These are phyloP conservation scores for Condylura cristata DNA, from an alignment of 2,113 vertebrate genomes.

Conservation along the genomic window DNA sequence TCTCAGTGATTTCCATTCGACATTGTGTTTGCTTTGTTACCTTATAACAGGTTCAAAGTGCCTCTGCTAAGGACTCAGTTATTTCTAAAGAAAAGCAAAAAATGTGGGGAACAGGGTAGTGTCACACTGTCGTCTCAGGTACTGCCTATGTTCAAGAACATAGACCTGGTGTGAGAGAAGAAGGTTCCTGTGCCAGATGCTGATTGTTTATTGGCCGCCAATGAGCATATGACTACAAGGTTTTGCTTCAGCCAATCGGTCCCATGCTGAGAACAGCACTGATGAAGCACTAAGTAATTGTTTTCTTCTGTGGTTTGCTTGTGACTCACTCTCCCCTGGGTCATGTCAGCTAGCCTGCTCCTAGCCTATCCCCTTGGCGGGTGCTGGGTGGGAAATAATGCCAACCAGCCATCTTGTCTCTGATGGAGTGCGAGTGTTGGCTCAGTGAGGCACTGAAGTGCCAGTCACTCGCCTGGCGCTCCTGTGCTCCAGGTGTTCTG, in stretches of 20 bases:
- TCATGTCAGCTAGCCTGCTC: not conserved
- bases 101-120: constrained; percentile 74
- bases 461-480: not conserved
- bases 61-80: constrained; percentile 74
- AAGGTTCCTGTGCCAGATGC: constrained; percentile 40
- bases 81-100: constrained; percentile 79
- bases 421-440: not conserved
- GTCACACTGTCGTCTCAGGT: constrained; percentile 75
- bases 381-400: not conserved
- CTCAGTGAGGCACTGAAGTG: not conserved
- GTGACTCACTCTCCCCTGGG: not conserved
- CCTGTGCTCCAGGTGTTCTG: not conserved
- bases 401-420: not conserved
- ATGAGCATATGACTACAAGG: not conserved
- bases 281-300: not conserved
- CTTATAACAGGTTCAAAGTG: constrained; percentile 77
- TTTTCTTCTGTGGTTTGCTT: not conserved
- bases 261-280: not conserved
- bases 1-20: constrained; percentile 65
- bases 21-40: constrained; percentile 64
- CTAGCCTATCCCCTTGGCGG: not conserved
- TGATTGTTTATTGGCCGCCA: not conserved
- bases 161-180: constrained; percentile 14
- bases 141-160: constrained; percentile 57
- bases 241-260: not conserved